A percentile compares a stretch with the other conserved stretches of the same genome.
phyloP scores from a whole-genome alignment of 2,797 vertebrate species.

The Sebastes kiyomatsui region DNA sequence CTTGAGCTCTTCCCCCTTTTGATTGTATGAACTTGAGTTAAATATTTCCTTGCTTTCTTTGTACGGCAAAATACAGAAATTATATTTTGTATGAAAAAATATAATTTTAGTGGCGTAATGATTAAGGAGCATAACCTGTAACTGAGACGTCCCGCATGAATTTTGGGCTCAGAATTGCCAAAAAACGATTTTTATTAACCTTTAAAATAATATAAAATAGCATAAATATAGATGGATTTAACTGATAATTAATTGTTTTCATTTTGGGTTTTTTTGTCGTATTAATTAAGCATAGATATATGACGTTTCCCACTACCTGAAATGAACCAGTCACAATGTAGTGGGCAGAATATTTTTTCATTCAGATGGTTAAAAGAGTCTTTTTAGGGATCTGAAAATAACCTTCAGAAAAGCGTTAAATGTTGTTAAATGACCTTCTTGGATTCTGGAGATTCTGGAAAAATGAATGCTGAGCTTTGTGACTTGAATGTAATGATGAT shows the following conservation, averaged over 20 bases:
- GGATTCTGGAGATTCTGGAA: slow-evolving; percentile 4
- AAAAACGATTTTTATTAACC: too few relatives aligned
- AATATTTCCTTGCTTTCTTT: not conserved
- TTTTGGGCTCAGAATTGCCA: too few relatives aligned
- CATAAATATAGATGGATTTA: too few relatives aligned
- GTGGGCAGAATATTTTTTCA: not conserved
- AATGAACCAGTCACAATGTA: not conserved
- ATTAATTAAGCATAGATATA: too few relatives aligned
- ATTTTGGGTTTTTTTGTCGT: too few relatives aligned
- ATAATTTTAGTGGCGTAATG: not conserved
- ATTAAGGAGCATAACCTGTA: not conserved
- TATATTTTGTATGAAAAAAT: not conserved
- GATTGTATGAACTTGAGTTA: not conserved
- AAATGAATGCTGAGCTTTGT: not conserved
- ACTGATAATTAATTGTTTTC: too few relatives aligned
- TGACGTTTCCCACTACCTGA: too few relatives aligned
- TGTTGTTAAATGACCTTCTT: not conserved
- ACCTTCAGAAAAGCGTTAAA: not conserved
- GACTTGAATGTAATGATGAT: slow-evolving; percentile 5
- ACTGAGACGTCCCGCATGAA: too few relatives aligned
- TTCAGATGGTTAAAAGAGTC: not conserved
- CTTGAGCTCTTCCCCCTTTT: not conserved
- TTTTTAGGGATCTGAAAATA: not conserved
- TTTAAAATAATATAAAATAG: too few relatives aligned
- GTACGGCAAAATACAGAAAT: not conserved